Evolutionary conservation across 2,797 vertebrate species (phyloP).

Genomic region (Enteromius unitaeniatus): DNA sequence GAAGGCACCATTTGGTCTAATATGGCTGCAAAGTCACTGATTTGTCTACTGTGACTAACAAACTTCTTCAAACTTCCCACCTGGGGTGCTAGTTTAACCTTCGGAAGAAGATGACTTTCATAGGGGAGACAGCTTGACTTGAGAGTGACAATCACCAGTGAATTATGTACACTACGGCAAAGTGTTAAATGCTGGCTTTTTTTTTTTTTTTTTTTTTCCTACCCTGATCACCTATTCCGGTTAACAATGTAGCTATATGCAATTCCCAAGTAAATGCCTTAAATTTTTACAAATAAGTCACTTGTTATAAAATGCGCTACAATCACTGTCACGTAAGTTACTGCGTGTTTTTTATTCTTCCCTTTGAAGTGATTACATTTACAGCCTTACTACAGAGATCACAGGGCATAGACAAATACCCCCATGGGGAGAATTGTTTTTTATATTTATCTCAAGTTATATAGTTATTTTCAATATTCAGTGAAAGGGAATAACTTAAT

Average conservation of each 20-base stretch:
- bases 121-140: conserved; percentile 91
- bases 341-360: conserved; percentile 70
- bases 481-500: conserved; percentile 54
- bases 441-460: conserved; percentile 27
- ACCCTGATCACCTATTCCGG: not conserved
- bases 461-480: conserved; percentile 57
- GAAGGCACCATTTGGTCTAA: conserved; percentile 85
- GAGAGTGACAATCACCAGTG: conserved; percentile 81
- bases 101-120: conserved; percentile 77
- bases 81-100: conserved; percentile 86
- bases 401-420: not conserved
- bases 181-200: conserved; percentile 18
- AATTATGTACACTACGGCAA: conserved; percentile 4
- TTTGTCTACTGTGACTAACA: conserved; percentile 91
- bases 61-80: conserved; percentile 82
- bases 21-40: conserved; percentile 94
- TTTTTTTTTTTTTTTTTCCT: not conserved
- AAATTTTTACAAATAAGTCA: conserved; percentile 76
- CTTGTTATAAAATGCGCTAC: conserved; percentile 79
- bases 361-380: conserved; percentile 39
- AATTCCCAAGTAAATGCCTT: conserved; percentile 84
- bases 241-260: conserved; percentile 68
- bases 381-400: conserved; percentile 47
- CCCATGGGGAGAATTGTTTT: conserved; percentile 10
- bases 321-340: conserved; percentile 77